These are phyloP conservation scores for Cenopis cana DNA, from an alignment of 2,888 invertebrate genomes.

Conservation along the genomic window DNA sequence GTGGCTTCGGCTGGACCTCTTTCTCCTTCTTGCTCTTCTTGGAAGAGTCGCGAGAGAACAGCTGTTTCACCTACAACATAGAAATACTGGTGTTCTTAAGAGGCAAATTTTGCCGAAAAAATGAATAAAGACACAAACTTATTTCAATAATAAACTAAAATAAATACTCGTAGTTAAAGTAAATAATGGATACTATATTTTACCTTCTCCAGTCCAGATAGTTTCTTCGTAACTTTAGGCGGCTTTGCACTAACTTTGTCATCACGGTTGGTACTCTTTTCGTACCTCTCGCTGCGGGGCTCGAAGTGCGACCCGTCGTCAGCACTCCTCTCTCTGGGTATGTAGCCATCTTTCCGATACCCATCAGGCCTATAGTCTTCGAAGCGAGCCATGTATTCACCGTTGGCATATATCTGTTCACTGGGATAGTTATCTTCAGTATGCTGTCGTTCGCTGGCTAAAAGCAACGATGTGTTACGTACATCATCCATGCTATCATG, in stretches of 20 bases:
- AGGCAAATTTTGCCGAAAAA: no score
- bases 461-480: slow-evolving; percentile 87
- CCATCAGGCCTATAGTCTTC: slow-evolving; percentile 69
- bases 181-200: not conserved
- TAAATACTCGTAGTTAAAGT: not conserved
- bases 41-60: slow-evolving; percentile 89
- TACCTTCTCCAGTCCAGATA: slow-evolving; percentile 90
- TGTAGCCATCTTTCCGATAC: slow-evolving; percentile 69
- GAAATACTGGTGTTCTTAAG: not conserved
- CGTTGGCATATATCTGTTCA: slow-evolving; percentile 78
- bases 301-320: slow-evolving; percentile 89
- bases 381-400: slow-evolving; percentile 71
- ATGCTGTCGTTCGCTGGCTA: slow-evolving; percentile 90
- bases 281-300: slow-evolving; percentile 86
- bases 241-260: slow-evolving; percentile 84
- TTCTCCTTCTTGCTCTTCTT: slow-evolving; percentile 89
- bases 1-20: slow-evolving; percentile 82
- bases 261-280: slow-evolving; percentile 79
- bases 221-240: slow-evolving; percentile 87
- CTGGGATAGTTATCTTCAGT: slow-evolving; percentile 87
- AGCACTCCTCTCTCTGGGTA: slow-evolving; percentile 82
- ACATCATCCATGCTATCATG: slow-evolving; percentile 90
- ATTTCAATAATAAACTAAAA: no score
- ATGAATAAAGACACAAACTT: no score
- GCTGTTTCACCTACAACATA: slow-evolving; percentile 86